Base-by-base conservation (phyloP, 2,888 invertebrate genomes). In the Melieria omissa region DNA sequence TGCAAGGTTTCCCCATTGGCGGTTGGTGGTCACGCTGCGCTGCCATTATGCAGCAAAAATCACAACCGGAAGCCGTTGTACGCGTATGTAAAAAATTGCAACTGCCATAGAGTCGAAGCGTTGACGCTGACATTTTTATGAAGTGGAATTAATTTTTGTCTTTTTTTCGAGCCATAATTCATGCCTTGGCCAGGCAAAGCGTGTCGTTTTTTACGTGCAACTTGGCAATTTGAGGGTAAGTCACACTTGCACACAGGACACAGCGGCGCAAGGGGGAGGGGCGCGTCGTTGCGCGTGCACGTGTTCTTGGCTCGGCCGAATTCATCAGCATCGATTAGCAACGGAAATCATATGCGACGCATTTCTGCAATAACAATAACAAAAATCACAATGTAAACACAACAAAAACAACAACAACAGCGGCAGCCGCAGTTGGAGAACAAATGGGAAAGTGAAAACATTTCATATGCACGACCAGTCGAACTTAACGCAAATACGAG, bases 141-240 rank as follows among this genome's bases (percentile, higher is more conserved):
- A 78, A 78, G 82, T 81, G 79, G 80, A 79, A 80, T 81, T 80
- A 78, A 82, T 81, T 80, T 78, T 67, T 64, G 55, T 42, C 49
- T 55, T n/a, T 69, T 69, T 69, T 62, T 4, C 14, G 12, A 8
- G 12, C 14, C 12, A 52, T 9, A 8, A 52, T 6, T 52, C 14
- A 52, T 52, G n/a, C 5, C 10, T 6, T 52, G 12, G 12, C 8
- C 52, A 14, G 14, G 52, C 14, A 6, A n/a, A 8, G 12, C 14
- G 8, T 52, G 52, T 9, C n/a, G 9, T 52, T 52, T 52, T 52
- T 52, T 52, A 52, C 52, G 29, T 41, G 10, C 57, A 58, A 58
- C 61, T 46, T 16, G 9, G 16, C 29, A 29, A 29, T 29, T 9
- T 44, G 42, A 10, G 41, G 54, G 44, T 54, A 54, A 54, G 49